Evolutionary conservation across 2,113 vertebrate species (phyloP), one percentile per base, ranked within the genome.

Genomic region (Elachura formosa): DNA sequence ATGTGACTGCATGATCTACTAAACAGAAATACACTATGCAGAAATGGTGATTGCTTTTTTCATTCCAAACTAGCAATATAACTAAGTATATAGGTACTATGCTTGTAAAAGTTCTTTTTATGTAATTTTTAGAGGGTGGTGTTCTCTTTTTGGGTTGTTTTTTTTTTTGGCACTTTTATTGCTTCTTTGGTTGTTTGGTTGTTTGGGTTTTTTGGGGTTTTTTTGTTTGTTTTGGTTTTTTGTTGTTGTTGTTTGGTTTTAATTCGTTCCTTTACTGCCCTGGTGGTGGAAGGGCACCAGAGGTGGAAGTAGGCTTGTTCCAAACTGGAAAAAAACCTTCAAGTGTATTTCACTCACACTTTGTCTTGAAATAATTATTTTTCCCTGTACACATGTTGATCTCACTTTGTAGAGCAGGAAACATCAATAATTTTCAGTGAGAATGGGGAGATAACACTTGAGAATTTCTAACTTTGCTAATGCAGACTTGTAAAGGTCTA

Each of bases 331-430:
- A 45, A 55, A 40, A 17, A 29, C 7, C 12, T 81, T 81, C 12
- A 36, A 48, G 17, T 61, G 11, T 31, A 62, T 63, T 92, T 76
- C 9, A 33, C 76, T 87, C 15, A 54, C 2, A 22, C 4, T 78
- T 91, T 45, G 25, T 41, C 16, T 36, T 84, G 20, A 55, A 55
- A 29, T 4, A 69, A 59, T 74, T 87, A 72, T 61, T 91, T 89
- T 51, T 55, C 89, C n/a, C 14, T 73, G 4, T 49, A 31, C 45
- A 55, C 33, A 16, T 56, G 45, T 43, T 49, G 58, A 71, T 80
- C 55, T 88, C 14, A 58, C 90, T 76, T 92, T 87, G 80, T 83
- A 85, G 48, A 73, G 11, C 33, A 34, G 25, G 87, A 90, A 72
- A 78, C 49, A 36, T 38, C 43, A 82, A 66, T 40, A 93, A 64